Evolutionary conservation across 2,888 invertebrate species (phyloP).

Genomic region (Coleophora flavipennella): DNA sequence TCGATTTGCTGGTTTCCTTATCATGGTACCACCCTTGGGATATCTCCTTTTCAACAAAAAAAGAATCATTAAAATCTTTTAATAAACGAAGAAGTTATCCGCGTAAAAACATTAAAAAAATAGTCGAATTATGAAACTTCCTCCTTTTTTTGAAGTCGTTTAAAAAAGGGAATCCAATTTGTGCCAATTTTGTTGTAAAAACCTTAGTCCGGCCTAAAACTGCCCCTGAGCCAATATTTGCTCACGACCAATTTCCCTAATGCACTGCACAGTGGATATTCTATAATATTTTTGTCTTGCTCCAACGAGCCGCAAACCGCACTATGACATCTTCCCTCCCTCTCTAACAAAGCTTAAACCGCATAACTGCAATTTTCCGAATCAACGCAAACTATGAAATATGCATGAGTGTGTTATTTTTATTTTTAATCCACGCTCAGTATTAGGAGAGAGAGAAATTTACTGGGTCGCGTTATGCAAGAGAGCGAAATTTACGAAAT

Average conservation of each 20-base stretch:
- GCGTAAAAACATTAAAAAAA: too few relatives aligned
- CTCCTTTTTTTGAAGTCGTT: too few relatives aligned
- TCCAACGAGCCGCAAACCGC: not conserved
- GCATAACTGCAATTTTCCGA: constrained; percentile 8
- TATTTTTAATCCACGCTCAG: constrained; percentile 3
- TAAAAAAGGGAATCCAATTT: too few relatives aligned
- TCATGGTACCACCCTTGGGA: too few relatives aligned
- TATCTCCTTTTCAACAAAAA: too few relatives aligned
- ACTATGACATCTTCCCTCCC: too few relatives aligned
- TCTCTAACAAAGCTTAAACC: not conserved
- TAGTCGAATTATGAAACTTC: too few relatives aligned
- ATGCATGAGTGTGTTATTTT: constrained; percentile 8
- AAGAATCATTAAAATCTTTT: too few relatives aligned
- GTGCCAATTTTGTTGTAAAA: too few relatives aligned
- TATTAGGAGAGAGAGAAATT: constrained; percentile 2
- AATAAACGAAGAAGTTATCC: too few relatives aligned
- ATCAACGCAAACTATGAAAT: constrained; percentile 7
- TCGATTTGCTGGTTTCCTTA: too few relatives aligned
- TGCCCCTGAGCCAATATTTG: constrained; percentile 14
- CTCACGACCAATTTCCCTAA: constrained; percentile 35
- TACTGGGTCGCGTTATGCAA: constrained; percentile 6
- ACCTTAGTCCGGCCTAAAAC: not conserved
- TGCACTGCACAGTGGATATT: constrained; percentile 17
- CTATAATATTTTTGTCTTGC: not conserved
- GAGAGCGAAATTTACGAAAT: not conserved